Percentiles rank a stretch among this genome's conserved stretches.
Evolutionary conservation across 2,113 vertebrate genomes (phyloP).

Genomic region (Halcyon senegalensis): DNA sequence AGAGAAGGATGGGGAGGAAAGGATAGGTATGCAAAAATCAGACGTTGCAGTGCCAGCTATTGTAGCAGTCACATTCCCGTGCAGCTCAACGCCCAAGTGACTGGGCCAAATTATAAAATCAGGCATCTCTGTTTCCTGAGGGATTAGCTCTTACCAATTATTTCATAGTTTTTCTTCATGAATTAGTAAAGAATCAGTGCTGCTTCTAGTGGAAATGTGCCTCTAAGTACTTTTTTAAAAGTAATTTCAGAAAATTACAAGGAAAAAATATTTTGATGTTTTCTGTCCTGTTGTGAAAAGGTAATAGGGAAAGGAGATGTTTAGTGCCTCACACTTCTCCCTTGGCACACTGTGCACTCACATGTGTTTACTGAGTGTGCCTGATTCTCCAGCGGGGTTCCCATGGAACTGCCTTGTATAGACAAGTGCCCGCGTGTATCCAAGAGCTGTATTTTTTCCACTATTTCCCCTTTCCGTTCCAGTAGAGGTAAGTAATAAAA

Average conservation of each 20-base stretch:
- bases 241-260: background rate
- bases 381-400: background rate
- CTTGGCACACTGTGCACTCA: rapidly evolving
- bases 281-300: slow-evolving; percentile 2
- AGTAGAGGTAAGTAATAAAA: slow-evolving; percentile 7
- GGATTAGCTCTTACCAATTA: background rate
- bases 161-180: background rate
- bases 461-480: background rate
- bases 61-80: background rate
- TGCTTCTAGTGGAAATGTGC: background rate
- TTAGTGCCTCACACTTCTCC: background rate
- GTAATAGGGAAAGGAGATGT: background rate
- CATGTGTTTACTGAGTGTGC: background rate
- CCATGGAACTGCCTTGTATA: background rate
- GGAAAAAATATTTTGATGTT: background rate
- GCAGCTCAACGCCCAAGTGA: background rate
- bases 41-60: background rate
- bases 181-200: background rate
- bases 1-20: background rate
- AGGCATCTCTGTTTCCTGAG: background rate
- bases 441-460: background rate
- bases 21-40: background rate
- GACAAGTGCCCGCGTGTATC: background rate
- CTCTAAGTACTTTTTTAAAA: background rate
- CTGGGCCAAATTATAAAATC: background rate